These are phyloP conservation scores for Fragum sueziense DNA, from an alignment of 2,888 invertebrate genomes.

Conservation along the genomic window DNA sequence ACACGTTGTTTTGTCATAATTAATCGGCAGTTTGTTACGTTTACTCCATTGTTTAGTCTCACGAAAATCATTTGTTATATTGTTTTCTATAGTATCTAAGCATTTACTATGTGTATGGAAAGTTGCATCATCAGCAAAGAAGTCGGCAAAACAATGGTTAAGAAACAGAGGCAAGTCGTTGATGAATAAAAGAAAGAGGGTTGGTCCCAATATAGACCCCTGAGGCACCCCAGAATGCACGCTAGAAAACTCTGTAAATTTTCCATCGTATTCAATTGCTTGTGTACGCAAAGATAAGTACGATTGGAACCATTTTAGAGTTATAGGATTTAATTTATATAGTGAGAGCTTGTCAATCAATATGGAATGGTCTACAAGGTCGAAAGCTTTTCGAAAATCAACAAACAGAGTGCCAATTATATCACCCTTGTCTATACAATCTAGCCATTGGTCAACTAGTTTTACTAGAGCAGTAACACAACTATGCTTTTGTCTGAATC, in stretches of 20 bases:
- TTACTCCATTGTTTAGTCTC: background rate
- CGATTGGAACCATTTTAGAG: background rate
- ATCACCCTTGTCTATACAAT: background rate
- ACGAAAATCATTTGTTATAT: background rate
- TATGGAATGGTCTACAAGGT: background rate
- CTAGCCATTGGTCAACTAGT: background rate
- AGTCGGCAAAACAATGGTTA: background rate
- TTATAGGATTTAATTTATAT: background rate
- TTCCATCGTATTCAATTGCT: background rate
- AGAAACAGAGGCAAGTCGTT: background rate
- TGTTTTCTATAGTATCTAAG: background rate
- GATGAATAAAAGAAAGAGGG: background rate
- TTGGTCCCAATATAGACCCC: background rate
- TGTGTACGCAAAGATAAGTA: background rate
- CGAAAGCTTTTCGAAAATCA: background rate
- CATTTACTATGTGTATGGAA: background rate
- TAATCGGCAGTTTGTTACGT: too few species aligned
- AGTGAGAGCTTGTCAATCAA: background rate
- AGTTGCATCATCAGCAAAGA: background rate
- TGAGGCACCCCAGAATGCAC: background rate
- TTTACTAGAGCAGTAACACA: background rate
- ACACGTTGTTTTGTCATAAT: too few species aligned
- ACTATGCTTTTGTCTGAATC: constrained; percentile 1
- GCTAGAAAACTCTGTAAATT: background rate
- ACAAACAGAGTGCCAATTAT: background rate